These are phyloP conservation scores for Sterrhoptilus dennistouni DNA, from an alignment of 2,113 vertebrate species.

Conservation along the genomic window DNA sequence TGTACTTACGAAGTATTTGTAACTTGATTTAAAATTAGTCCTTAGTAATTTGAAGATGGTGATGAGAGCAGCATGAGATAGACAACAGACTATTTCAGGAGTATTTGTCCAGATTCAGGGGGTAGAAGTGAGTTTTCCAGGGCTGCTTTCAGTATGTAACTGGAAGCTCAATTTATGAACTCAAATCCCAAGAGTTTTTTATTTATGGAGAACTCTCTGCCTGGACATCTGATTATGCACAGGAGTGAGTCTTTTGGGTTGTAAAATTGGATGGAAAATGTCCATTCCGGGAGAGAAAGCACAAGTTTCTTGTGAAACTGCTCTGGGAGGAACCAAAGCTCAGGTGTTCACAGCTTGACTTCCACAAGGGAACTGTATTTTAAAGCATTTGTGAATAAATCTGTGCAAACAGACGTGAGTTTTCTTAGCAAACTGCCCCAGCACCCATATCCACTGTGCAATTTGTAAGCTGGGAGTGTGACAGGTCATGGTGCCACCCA, in stretches of 20 bases:
- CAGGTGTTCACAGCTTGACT: not conserved
- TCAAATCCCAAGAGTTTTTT: not conserved
- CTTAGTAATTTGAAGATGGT: slow-evolving; percentile 33
- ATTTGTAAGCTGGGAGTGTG: not conserved
- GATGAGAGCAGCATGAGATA: slow-evolving; percentile 10
- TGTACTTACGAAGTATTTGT: slow-evolving; percentile 43
- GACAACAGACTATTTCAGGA: not conserved
- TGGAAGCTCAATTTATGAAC: not conserved
- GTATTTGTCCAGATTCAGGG: not conserved
- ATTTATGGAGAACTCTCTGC: not conserved
- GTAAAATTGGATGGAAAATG: not conserved
- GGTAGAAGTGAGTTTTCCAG: not conserved
- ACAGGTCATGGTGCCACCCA: not conserved
- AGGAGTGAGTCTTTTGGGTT: not conserved
- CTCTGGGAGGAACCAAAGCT: not conserved
- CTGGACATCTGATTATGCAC: not conserved
- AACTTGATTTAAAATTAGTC: slow-evolving; percentile 15
- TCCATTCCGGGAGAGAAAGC: not conserved
- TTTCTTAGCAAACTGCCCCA: not conserved
- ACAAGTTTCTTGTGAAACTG: not conserved
- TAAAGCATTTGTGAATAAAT: not conserved
- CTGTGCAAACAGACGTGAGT: rapidly evolving
- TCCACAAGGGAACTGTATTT: not conserved
- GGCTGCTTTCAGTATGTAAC: not conserved
- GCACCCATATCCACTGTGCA: rapidly evolving